Evolutionary conservation across 2,113 vertebrate genomes (phyloP).

Genomic region (Acrocephalus arundinaceus): DNA sequence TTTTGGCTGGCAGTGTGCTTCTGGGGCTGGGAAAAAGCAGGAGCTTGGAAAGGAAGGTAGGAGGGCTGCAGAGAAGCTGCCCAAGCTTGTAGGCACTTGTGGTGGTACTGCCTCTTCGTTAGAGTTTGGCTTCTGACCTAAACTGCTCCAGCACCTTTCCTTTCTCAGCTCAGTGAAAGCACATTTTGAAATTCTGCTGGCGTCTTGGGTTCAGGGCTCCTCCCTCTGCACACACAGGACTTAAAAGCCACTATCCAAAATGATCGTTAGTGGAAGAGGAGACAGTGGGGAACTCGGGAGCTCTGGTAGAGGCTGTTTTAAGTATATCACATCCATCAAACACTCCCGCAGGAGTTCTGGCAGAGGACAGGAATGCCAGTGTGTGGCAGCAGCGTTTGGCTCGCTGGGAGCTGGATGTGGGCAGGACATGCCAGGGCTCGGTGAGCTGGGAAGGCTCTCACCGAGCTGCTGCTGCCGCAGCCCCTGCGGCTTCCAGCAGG

Average conservation of each 20-base stretch:
- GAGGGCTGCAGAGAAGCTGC: not conserved
- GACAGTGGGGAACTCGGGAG: fast-evolving
- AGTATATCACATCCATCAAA: not conserved
- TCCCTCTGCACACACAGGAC: not conserved
- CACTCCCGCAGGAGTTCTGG: not conserved
- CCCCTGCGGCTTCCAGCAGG: not conserved
- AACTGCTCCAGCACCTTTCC: not conserved
- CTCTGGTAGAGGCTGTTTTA: not conserved
- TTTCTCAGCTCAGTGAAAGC: not conserved
- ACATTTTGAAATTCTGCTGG: not conserved
- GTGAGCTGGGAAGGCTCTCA: not conserved
- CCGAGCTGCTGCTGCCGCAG: not conserved
- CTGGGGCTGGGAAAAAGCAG: not conserved
- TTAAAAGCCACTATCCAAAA: not conserved
- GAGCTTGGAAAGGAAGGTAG: not conserved
- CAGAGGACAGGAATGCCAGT: not conserved
- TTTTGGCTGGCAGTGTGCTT: not conserved
- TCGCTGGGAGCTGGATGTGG: not conserved
- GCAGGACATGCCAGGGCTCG: not conserved
- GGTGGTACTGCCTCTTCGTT: not conserved
- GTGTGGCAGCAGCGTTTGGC: not conserved
- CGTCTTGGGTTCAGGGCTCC: not conserved
- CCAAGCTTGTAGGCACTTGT: not conserved
- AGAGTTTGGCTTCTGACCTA: not conserved
- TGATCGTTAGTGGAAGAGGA: not conserved